Percentiles rank a stretch among this genome's conserved stretches.
These are phyloP conservation scores for Misgurnus anguillicaudatus DNA, from an alignment of 2,113 vertebrate species.

Conservation along the genomic window DNA sequence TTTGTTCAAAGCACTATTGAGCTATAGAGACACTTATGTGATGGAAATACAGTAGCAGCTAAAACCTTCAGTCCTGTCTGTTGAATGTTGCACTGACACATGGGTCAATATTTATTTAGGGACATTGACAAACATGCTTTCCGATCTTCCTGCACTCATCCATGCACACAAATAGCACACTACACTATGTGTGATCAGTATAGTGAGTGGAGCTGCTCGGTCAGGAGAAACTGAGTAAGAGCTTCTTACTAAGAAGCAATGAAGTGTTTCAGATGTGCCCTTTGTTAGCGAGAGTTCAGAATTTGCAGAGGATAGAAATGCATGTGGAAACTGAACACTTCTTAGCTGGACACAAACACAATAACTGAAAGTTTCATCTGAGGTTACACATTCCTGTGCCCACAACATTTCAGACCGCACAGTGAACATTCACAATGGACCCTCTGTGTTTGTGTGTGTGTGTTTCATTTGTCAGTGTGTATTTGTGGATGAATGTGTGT, in stretches of 20 bases:
- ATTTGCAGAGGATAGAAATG: conserved; percentile 37
- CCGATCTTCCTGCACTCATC: not conserved
- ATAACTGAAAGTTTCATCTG: conserved; percentile 12
- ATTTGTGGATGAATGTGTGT: not conserved
- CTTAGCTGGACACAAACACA: conserved; percentile 18
- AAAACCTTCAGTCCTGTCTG: conserved; percentile 1
- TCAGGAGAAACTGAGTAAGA: conserved; percentile 18
- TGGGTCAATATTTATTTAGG: conserved; percentile 27
- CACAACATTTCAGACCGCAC: conserved; percentile 34
- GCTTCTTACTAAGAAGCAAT: not conserved
- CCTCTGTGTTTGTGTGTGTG: conserved; percentile 22
- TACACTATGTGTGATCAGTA: not conserved
- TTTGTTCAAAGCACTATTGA: too few species aligned
- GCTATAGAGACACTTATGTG: too few species aligned
- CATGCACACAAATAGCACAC: not conserved
- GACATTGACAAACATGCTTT: conserved; percentile 18
- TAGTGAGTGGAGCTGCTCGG: not conserved
- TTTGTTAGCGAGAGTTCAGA: conserved; percentile 16
- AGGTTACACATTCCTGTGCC: conserved; percentile 40
- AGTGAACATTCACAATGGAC: conserved; percentile 22
- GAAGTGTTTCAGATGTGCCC: conserved; percentile 17
- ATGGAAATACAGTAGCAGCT: not conserved
- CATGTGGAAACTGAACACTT: conserved; percentile 15
- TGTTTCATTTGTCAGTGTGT: conserved; percentile 3
- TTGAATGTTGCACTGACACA: not conserved